These are phyloP conservation scores for Myotis daubentonii DNA, from an alignment of 2,797 vertebrate genomes.

Conservation along the genomic window DNA sequence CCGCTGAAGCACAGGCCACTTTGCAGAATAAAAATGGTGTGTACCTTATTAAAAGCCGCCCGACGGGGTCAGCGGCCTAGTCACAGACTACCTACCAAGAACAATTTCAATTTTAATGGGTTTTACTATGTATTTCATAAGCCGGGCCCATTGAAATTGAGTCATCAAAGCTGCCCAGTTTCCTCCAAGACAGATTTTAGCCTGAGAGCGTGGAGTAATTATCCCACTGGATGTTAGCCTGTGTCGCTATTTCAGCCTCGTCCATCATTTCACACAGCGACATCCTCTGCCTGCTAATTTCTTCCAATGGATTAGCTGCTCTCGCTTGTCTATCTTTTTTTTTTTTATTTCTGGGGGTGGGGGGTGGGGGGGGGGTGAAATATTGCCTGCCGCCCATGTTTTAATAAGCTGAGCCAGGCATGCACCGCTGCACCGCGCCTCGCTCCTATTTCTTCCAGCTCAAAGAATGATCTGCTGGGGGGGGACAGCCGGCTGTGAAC, in stretches of 20 bases:
- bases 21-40: constrained; percentile 87
- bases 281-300: constrained; percentile 97
- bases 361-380: constrained; percentile 89
- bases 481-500: constrained; percentile 91
- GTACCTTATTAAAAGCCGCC: constrained; percentile 94
- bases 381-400: constrained; percentile 93
- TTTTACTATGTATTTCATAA: constrained; percentile 99
- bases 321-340: constrained; percentile 94
- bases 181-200: constrained; percentile 94
- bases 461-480: constrained; percentile 90
- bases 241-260: constrained; percentile 96
- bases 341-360: constrained; percentile 67
- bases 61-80: constrained; percentile 94
- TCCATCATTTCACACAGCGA: constrained; percentile 96
- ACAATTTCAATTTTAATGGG: constrained; percentile 99
- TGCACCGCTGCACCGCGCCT: constrained; percentile 88
- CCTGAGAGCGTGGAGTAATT: constrained; percentile 97
- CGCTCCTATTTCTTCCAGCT: constrained; percentile 88
- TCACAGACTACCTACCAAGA: constrained; percentile 93
- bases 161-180: constrained; percentile 96
- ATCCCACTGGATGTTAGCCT: constrained; percentile 97
- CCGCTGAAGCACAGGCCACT: constrained; percentile 84
- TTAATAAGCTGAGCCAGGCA: constrained; percentile 96
- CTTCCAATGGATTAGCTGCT: constrained; percentile 98
- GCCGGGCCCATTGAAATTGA: constrained; percentile 96